A percentile compares a stretch with the other conserved stretches of the same genome.
Evolutionary conservation across 2,888 invertebrate genomes (phyloP).

Genomic region (Nysson spinosus): DNA sequence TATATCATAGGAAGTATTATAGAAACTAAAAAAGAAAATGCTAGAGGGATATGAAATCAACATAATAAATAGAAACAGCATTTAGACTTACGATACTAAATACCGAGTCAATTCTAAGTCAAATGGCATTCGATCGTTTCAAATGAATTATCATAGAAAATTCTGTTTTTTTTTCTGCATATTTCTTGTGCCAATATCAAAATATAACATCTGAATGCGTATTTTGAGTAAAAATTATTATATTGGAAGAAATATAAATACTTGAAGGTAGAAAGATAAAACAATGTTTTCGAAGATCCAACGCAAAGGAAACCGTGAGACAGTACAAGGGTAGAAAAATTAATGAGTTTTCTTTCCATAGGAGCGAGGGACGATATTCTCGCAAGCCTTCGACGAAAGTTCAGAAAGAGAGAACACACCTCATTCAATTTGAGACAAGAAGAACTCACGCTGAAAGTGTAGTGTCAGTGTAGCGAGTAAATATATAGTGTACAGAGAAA

Average conservation of each 20-base stretch:
- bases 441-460: constrained; percentile 70
- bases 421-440: constrained; percentile 67
- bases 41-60: background rate
- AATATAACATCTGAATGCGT: too few relatives aligned
- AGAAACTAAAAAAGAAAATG: constrained; percentile 9
- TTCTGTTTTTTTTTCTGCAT: too few relatives aligned
- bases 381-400: constrained; percentile 61
- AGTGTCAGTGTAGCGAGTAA: constrained; percentile 55
- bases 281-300: background rate
- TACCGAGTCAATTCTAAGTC: too few relatives aligned
- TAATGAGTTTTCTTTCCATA: constrained; percentile 42
- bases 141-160: too few relatives aligned
- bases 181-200: too few relatives aligned
- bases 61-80: background rate
- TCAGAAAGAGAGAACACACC: constrained; percentile 58
- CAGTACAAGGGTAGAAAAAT: constrained; percentile 21
- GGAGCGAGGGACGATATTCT: constrained; percentile 57
- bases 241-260: background rate
- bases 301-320: background rate
- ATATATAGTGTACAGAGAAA: constrained; percentile 45
- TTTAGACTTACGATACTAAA: too few relatives aligned
- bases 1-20: background rate
- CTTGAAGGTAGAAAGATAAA: background rate
- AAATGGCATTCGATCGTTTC: too few relatives aligned
- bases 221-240: too few relatives aligned